Evolutionary conservation across 2,113 vertebrate genomes (phyloP).

Genomic region (Cricetomys ansorgei): DNA sequence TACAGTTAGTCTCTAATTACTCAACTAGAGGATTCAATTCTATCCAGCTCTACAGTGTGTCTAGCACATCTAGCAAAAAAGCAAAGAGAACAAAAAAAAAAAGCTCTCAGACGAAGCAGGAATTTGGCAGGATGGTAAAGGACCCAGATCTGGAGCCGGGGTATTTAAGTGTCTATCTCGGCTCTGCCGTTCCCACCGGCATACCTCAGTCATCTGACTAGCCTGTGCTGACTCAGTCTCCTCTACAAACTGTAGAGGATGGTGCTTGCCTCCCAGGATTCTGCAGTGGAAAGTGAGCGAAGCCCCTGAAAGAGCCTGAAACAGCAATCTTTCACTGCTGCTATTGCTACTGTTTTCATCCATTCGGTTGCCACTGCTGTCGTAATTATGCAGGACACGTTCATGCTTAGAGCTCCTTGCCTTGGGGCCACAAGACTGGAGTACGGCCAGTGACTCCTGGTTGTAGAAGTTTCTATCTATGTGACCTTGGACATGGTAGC

Average conservation of each 20-base stretch:
- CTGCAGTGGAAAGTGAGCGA: neutral
- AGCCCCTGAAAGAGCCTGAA: neutral
- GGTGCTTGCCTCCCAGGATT: neutral
- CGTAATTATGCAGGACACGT: neutral
- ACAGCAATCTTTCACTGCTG: neutral
- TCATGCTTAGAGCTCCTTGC: neutral
- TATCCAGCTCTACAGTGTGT: neutral
- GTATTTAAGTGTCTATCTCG: neutral
- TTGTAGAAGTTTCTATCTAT: neutral
- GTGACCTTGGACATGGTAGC: neutral
- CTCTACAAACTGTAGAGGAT: neutral
- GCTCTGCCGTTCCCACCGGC: neutral
- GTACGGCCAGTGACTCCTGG: neutral
- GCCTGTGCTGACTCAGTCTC: neutral
- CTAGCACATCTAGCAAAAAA: neutral
- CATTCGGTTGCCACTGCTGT: neutral
- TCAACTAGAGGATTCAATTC: conserved; percentile 42
- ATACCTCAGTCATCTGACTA: neutral
- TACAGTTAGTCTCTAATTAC: conserved; percentile 27
- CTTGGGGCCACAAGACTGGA: neutral
- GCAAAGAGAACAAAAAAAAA: conserved; percentile 21
- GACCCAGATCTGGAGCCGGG: neutral
- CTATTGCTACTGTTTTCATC: too few species aligned
- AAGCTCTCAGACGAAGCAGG: neutral
- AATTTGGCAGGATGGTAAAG: neutral